These are phyloP conservation scores for Bettongia penicillata DNA, from an alignment of 2,113 vertebrate genomes.

Conservation along the genomic window DNA sequence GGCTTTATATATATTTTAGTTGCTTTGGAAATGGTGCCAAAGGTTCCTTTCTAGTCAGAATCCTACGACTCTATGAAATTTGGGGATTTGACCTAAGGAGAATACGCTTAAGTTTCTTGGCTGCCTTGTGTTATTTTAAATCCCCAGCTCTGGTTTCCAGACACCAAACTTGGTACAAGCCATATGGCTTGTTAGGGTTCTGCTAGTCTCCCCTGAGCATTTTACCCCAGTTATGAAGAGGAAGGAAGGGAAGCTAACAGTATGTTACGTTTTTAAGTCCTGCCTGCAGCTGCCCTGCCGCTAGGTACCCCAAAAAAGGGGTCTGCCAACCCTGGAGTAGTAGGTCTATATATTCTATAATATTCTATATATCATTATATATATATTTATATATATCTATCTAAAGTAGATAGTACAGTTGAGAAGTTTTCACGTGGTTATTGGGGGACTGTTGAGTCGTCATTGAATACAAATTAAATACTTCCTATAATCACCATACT, in stretches of 20 bases:
- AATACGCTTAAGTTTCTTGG: background rate
- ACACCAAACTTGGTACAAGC: background rate
- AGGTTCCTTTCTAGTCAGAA: background rate
- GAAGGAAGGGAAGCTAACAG: background rate
- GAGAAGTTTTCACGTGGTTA: background rate
- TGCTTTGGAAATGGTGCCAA: background rate
- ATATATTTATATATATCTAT: too few species aligned
- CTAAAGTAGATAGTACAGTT: background rate
- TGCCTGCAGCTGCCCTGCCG: background rate
- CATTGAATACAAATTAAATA: background rate
- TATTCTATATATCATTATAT: too few species aligned
- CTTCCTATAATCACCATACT: background rate
- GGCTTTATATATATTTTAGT: background rate
- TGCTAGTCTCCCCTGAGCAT: background rate
- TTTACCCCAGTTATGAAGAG: background rate
- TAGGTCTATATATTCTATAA: too few species aligned
- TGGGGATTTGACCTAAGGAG: background rate
- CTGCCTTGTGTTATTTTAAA: background rate
- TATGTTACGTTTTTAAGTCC: background rate
- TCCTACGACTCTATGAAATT: background rate
- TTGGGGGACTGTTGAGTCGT: background rate
- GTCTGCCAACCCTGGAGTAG: background rate
- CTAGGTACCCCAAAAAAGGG: background rate
- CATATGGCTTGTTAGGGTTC: background rate
- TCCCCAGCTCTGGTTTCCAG: background rate